Base-by-base conservation (phyloP, 2,797 vertebrate species). In the Paratrypauchen microcephalus region DNA sequence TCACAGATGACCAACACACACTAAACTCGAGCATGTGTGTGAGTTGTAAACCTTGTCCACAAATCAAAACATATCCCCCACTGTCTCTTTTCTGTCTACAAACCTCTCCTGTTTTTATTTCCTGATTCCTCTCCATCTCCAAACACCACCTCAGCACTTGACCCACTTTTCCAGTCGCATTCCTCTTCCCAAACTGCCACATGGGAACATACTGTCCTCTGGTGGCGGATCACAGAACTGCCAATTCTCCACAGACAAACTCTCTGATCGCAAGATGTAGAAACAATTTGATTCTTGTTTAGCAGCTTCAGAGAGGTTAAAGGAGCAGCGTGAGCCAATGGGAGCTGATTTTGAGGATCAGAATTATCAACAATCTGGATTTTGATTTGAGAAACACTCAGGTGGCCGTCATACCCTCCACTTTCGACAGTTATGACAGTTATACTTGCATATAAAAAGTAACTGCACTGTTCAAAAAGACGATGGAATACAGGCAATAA, bases 401-500 rank as follows among this genome's bases (percentile, higher is more conserved):
- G 89, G 78, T 95, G 95, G 56, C 96, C 96, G 1, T 99, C 96
- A 2, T 99, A 97, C 0, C 97, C 95, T 72, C 97, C 97, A 0
- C 95, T 99, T 66, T 94, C 95, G 81, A 98, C 91, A 1, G 95
- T 92, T 72, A 96, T 89, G 55, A 54, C 6, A n/a, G n/a, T n/a
- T n/a, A n/a, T n/a, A n/a, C n/a, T n/a, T 6, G 76, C 6, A 7
- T 32, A 32, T 32, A 32, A 32, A 32, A 32, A 32, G 32, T 32
- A 1, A 30, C 28, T 30, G 7, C 4, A 6, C 30, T 7, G 6
- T 32, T 32, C 5, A 32, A 32, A 32, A 32, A 32, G n/a, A n/a
- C n/a, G 8, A 36, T 36, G 7, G 7, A 9, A 36, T 36, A 36
- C 32, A 36, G 32, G 7, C 32, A 36, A 36, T 36, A 36, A 8